These are phyloP conservation scores for Sisor rabdophorus DNA, from an alignment of 2,113 vertebrate genomes.

Conservation along the genomic window DNA sequence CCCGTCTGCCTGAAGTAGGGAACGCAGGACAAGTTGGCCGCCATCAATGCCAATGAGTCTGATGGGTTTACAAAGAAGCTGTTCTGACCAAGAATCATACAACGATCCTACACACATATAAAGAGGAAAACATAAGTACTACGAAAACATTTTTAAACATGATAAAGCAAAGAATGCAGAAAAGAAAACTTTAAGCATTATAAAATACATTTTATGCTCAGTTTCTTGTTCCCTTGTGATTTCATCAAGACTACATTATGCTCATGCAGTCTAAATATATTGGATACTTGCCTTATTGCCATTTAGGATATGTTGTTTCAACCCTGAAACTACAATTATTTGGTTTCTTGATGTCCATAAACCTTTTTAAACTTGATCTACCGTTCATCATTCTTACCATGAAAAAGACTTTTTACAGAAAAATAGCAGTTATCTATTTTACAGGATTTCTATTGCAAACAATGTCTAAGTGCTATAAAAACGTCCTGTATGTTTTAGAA, in stretches of 20 bases:
- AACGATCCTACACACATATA: conserved; percentile 79
- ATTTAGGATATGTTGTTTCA: not conserved
- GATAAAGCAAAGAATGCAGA: not conserved
- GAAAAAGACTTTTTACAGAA: not conserved
- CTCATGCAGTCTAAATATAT: not conserved
- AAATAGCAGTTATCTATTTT: not conserved
- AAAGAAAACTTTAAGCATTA: not conserved
- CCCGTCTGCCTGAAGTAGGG: conserved; percentile 91
- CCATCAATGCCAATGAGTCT: conserved; percentile 93
- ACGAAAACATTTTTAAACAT: too few relatives aligned
- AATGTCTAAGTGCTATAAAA: too few relatives aligned
- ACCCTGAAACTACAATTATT: not conserved
- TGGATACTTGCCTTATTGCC: not conserved
- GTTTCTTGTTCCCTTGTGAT: not conserved
- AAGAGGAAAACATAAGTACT: too few relatives aligned
- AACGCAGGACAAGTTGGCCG: conserved; percentile 89
- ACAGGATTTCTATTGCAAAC: not conserved
- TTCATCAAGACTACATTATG: not conserved
- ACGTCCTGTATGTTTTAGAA: too few relatives aligned
- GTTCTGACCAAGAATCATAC: conserved; percentile 95
- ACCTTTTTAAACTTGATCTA: too few relatives aligned
- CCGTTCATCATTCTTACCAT: too few relatives aligned
- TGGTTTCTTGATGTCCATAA: not conserved
- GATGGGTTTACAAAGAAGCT: conserved; percentile 96
- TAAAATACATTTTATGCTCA: not conserved